These are phyloP conservation scores for Drosophila tani DNA, from an alignment of 1,140 invertebrate species.

Conservation along the genomic window DNA sequence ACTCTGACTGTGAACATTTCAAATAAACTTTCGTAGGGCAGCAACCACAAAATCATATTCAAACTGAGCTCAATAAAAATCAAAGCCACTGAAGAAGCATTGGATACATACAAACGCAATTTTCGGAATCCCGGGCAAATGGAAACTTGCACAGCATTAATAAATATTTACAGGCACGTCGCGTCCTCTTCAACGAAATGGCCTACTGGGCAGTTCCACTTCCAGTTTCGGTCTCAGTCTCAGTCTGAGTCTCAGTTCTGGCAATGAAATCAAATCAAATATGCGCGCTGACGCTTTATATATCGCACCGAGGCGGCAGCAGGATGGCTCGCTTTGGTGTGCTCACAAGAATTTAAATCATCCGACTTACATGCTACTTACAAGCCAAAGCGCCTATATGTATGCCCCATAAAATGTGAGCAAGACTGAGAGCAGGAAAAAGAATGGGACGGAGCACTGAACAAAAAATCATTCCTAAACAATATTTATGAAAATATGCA, in stretches of 20 bases:
- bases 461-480: not conserved
- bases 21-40: slow-evolving; percentile 18
- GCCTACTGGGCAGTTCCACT: slow-evolving; percentile 41
- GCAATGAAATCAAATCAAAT: slow-evolving; percentile 83
- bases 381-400: slow-evolving; percentile 80
- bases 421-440: slow-evolving; percentile 22
- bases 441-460: slow-evolving; percentile 3
- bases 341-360: slow-evolving; percentile 82
- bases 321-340: slow-evolving; percentile 48
- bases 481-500: too few relatives aligned
- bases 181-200: slow-evolving; percentile 56
- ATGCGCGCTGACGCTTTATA: slow-evolving; percentile 75
- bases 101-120: slow-evolving; percentile 30
- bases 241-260: slow-evolving; percentile 33
- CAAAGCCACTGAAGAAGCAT: slow-evolving; percentile 53
- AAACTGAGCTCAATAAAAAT: slow-evolving; percentile 69
- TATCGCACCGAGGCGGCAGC: slow-evolving; percentile 35
- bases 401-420: slow-evolving; percentile 68
- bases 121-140: slow-evolving; percentile 30
- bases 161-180: slow-evolving; percentile 83
- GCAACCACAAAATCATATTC: slow-evolving; percentile 31
- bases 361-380: slow-evolving; percentile 80
- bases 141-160: slow-evolving; percentile 70
- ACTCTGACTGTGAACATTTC: slow-evolving; percentile 8
- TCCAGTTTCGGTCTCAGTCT: not conserved